These are phyloP conservation scores for Crotalus tigris DNA, from an alignment of 2,113 vertebrate genomes.

Conservation along the genomic window DNA sequence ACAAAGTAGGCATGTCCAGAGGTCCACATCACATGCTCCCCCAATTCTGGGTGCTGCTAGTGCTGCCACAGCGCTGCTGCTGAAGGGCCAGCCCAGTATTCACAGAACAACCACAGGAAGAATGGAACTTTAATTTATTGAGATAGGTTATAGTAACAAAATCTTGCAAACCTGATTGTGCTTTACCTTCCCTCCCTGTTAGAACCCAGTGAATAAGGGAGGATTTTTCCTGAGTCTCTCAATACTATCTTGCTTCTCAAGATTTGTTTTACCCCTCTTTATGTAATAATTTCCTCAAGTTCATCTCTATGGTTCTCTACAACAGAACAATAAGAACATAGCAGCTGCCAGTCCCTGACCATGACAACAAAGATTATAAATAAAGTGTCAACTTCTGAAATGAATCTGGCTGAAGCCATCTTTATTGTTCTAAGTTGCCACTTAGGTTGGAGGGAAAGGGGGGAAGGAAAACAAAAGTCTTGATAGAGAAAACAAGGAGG, in stretches of 20 bases:
- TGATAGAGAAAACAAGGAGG: no score
- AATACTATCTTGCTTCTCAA: not conserved
- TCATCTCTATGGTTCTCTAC: not conserved
- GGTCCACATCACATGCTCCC: no score
- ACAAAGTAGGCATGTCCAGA: no score
- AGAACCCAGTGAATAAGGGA: not conserved
- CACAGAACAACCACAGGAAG: not conserved
- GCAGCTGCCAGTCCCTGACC: not conserved
- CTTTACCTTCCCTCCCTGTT: not conserved
- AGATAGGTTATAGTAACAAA: not conserved
- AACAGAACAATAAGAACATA: not conserved
- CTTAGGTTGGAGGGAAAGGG: no score
- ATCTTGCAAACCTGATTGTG: not conserved
- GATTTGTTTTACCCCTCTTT: not conserved
- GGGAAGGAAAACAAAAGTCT: no score
- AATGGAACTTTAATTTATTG: not conserved
- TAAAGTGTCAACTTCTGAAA: not conserved
- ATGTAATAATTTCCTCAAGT: not conserved
- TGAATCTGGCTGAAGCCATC: no score
- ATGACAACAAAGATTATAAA: not conserved
- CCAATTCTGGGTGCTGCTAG: no score
- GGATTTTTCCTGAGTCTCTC: not conserved
- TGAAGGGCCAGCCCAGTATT: no score
- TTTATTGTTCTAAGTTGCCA: no score
- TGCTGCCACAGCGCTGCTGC: no score